Evolutionary conservation across 2,888 invertebrate genomes (phyloP).

Genomic region (Nephrocerus scutellatus): DNA sequence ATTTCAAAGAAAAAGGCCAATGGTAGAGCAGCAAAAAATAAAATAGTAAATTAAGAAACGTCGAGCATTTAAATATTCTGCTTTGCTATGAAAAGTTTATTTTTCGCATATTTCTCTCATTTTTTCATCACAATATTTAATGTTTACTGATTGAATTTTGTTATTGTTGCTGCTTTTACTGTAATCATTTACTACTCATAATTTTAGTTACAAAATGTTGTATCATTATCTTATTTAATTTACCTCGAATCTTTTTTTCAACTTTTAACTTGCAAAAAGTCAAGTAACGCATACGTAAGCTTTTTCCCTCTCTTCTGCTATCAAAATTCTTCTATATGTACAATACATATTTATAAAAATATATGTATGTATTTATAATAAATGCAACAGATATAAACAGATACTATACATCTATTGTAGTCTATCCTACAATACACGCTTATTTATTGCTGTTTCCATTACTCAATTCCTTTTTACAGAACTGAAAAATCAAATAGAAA

Average conservation of each 20-base stretch:
- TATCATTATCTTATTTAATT: no score
- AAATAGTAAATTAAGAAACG: no score
- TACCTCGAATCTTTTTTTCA: no score
- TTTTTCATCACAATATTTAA: neutral
- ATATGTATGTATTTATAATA: conserved; percentile 32
- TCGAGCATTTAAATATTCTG: no score
- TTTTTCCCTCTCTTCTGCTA: conserved; percentile 33
- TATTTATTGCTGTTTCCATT: conserved; percentile 49
- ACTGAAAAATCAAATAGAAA: conserved; percentile 94
- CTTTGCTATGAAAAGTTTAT: neutral
- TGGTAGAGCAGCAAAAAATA: no score
- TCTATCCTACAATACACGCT: conserved; percentile 47
- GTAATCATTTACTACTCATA: no score
- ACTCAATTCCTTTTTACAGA: conserved; percentile 64
- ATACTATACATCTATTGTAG: conserved; percentile 34
- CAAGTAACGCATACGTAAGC: conserved; percentile 21
- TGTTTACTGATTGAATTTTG: neutral
- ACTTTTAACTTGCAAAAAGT: no score
- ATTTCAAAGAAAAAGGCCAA: no score
- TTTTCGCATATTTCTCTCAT: neutral
- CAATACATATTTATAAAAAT: conserved; percentile 21
- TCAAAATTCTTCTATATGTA: conserved; percentile 16
- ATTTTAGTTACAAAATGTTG: no score
- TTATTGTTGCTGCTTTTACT: neutral
- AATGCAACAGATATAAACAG: conserved; percentile 8